Conservation (phyloP, 2,113 vertebrate genomes). For the Hyperopisus bebe region DNA sequence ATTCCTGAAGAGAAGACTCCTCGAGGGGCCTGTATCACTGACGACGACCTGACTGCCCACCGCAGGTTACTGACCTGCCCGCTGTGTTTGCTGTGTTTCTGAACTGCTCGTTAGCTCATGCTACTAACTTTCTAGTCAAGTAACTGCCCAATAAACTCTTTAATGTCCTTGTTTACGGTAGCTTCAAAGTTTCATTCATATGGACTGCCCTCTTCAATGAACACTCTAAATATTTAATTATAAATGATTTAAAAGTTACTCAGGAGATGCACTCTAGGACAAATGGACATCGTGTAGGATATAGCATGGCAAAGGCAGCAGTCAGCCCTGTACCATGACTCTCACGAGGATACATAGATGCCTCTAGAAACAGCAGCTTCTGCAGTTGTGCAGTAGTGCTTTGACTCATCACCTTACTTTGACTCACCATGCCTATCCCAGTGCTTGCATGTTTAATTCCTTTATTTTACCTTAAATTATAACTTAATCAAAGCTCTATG, state of each 20-base stretch:
- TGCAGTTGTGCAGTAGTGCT: background rate
- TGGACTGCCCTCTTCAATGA: background rate
- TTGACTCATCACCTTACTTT: background rate
- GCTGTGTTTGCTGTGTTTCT: background rate
- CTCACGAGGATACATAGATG: background rate
- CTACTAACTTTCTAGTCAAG: background rate
- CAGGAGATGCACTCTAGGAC: background rate
- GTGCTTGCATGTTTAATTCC: background rate
- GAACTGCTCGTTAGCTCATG: background rate
- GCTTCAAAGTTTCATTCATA: background rate
- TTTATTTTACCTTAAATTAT: background rate
- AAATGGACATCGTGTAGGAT: too few relatives aligned
- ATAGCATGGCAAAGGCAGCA: too few relatives aligned
- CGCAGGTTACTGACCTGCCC: slow-evolving; percentile 64
- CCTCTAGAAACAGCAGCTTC: background rate
- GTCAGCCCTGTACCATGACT: background rate
- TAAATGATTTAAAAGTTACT: background rate
- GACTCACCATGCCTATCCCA: background rate
- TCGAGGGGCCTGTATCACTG: slow-evolving; percentile 69
- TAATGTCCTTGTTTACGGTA: background rate
- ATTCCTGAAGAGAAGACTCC: slow-evolving; percentile 80
- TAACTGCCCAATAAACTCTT: background rate
- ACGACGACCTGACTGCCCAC: slow-evolving; percentile 79
- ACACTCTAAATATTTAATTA: background rate
- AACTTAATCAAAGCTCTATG: background rate